These are phyloP conservation scores for Pasiphila rectangulata DNA, from an alignment of 2,888 invertebrate species.

Conservation along the genomic window DNA sequence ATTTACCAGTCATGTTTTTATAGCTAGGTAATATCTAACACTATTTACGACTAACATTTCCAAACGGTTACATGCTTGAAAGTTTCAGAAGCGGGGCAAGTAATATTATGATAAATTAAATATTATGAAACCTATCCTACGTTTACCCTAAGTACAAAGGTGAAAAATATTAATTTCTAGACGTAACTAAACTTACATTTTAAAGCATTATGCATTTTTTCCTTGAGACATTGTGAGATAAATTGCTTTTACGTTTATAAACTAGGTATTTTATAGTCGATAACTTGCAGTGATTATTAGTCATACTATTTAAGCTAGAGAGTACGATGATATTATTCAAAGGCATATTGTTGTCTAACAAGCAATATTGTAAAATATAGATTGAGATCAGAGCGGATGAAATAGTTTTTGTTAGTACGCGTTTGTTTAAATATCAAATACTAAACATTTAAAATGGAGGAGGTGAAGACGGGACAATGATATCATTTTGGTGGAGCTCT, in stretches of 20 bases:
- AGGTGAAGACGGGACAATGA: constrained; percentile 1
- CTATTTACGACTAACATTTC: constrained; percentile 52
- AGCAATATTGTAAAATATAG: constrained; percentile 38
- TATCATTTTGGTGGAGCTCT: constrained; percentile 9
- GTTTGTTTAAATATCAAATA: constrained; percentile 6
- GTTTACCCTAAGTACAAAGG: constrained; percentile 63
- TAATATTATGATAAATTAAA: constrained; percentile 45
- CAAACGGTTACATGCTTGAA: constrained; percentile 44
- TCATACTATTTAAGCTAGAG: constrained; percentile 34
- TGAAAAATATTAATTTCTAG: constrained; percentile 58
- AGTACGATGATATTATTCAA: constrained; percentile 35
- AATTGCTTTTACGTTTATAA: constrained; percentile 34
- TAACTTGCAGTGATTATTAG: constrained; percentile 32
- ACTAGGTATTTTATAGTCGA: constrained; percentile 24
- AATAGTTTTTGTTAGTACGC: constrained; percentile 30
- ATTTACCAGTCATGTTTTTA: constrained; percentile 56
- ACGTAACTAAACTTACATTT: constrained; percentile 44
- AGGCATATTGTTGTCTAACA: constrained; percentile 40
- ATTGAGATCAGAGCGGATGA: constrained; percentile 38
- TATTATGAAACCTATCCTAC: constrained; percentile 48
- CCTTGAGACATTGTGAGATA: constrained; percentile 40
- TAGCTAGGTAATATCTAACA: constrained; percentile 57
- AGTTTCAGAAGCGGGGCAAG: constrained; percentile 59
- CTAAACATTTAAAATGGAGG: constrained; percentile 6
- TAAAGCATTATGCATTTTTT: constrained; percentile 50